Conservation (phyloP, 1,140 invertebrate species). For the Drosophila aff. region DNA sequence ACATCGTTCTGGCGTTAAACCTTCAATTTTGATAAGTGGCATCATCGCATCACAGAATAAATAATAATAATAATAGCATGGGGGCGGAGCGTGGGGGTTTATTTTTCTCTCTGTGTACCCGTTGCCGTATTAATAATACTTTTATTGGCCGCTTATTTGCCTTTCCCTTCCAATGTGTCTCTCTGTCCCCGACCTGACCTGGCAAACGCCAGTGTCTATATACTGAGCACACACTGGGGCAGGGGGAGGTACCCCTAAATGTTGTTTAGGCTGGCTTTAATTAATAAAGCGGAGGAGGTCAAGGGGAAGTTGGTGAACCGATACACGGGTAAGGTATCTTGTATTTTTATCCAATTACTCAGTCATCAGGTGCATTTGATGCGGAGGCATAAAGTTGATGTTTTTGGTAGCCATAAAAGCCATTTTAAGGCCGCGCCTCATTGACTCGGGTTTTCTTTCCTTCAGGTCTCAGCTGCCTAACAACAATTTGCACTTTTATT, state of each 20-base stretch:
- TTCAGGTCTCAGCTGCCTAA: slow-evolving; percentile 1
- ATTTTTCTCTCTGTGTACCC: slow-evolving; percentile 31
- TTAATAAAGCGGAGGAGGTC: slow-evolving; percentile 40
- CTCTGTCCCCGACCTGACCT: slow-evolving; percentile 27
- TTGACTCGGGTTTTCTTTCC: slow-evolving; percentile 5
- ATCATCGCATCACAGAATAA: slow-evolving; percentile 12
- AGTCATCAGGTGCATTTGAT: slow-evolving; percentile 33
- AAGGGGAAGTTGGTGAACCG: background rate
- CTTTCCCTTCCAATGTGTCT: slow-evolving; percentile 27
- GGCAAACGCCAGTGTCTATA: slow-evolving; percentile 30
- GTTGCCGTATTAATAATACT: slow-evolving; percentile 79
- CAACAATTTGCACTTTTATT: slow-evolving; percentile 34
- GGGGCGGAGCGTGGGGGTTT: no score
- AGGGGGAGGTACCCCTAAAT: slow-evolving; percentile 1
- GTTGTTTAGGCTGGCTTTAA: slow-evolving; percentile 40
- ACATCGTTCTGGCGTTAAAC: slow-evolving; percentile 4
- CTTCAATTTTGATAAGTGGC: slow-evolving; percentile 36
- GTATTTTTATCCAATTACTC: slow-evolving; percentile 17
- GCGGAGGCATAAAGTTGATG: slow-evolving; percentile 11
- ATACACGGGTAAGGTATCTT: background rate
- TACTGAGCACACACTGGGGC: slow-evolving; percentile 14
- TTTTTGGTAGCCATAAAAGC: slow-evolving; percentile 2
- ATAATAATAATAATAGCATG: slow-evolving; percentile 16
- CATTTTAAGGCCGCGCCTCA: slow-evolving; percentile 26
- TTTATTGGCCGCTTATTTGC: slow-evolving; percentile 80